These are phyloP conservation scores for Macrophya annulata DNA, from an alignment of 2,888 invertebrate genomes.

Conservation along the genomic window DNA sequence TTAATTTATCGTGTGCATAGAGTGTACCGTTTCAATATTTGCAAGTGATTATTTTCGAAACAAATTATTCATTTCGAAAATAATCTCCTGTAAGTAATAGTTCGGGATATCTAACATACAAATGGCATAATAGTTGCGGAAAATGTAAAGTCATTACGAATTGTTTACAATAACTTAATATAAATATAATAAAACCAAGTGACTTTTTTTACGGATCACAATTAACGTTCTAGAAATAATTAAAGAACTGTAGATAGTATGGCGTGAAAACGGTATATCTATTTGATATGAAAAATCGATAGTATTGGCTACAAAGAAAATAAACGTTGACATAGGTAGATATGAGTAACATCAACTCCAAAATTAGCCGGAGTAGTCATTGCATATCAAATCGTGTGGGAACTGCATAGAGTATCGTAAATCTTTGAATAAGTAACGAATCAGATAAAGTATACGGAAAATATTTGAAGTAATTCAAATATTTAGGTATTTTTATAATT, in stretches of 20 bases:
- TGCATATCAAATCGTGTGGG: neutral
- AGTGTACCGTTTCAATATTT: neutral
- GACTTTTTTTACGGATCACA: neutral
- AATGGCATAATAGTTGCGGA: neutral
- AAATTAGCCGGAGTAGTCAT: neutral
- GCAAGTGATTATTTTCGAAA: neutral
- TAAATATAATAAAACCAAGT: conserved; percentile 10
- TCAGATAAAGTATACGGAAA: neutral
- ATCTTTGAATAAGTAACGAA: neutral
- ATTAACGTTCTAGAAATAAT: neutral
- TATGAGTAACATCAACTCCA: neutral
- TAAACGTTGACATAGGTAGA: neutral
- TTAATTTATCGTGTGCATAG: neutral
- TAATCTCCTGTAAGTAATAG: neutral
- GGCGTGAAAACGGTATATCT: neutral
- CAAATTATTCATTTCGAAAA: neutral
- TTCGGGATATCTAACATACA: neutral
- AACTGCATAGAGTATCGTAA: neutral
- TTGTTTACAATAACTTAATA: neutral
- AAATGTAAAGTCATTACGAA: neutral
- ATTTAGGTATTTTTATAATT: neutral
- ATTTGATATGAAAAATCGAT: neutral
- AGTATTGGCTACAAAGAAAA: neutral
- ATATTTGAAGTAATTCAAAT: neutral
- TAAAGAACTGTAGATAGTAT: neutral